phyloP scores from a whole-genome alignment of 35 echinoderm and acorn worm species.

The Strongylocentrotus purpuratus region DNA sequence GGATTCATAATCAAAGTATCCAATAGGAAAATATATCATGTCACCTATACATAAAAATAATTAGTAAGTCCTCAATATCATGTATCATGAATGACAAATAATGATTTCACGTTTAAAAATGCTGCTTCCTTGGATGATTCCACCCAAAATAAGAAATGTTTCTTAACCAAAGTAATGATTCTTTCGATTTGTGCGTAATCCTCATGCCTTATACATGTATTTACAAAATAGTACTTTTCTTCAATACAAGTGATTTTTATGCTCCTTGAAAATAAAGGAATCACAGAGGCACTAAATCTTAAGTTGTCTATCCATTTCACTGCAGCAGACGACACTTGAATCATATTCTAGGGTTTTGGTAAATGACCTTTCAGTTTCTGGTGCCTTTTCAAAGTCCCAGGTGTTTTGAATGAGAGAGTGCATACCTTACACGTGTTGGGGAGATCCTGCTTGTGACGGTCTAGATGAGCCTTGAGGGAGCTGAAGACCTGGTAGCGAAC shows the following conservation, averaged over 20 bases:
- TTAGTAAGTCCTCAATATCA: background rate
- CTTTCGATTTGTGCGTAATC: background rate
- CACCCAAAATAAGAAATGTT: background rate
- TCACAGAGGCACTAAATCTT: background rate
- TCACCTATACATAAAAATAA: background rate
- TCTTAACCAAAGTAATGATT: background rate
- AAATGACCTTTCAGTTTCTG: background rate
- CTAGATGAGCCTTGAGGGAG: slow-evolving; percentile 9
- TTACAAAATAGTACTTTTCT: background rate
- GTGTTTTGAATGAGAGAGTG: slow-evolving; percentile 18
- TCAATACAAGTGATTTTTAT: background rate
- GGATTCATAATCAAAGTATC: background rate
- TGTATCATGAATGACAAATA: background rate
- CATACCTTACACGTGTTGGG: slow-evolving; percentile 25
- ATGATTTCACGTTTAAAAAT: background rate
- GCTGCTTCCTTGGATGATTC: background rate
- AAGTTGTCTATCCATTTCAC: background rate
- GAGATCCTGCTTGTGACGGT: background rate
- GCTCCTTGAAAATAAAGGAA: background rate
- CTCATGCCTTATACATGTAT: background rate
- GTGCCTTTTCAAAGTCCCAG: background rate
- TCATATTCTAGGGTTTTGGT: background rate
- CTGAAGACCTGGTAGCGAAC: slow-evolving; percentile 4
- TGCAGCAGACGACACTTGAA: background rate
- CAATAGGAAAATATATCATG: background rate